Percentiles rank a stretch among this genome's conserved stretches.
Evolutionary conservation across 2,113 vertebrate species (phyloP).

Genomic region (Amazona guildingii): DNA sequence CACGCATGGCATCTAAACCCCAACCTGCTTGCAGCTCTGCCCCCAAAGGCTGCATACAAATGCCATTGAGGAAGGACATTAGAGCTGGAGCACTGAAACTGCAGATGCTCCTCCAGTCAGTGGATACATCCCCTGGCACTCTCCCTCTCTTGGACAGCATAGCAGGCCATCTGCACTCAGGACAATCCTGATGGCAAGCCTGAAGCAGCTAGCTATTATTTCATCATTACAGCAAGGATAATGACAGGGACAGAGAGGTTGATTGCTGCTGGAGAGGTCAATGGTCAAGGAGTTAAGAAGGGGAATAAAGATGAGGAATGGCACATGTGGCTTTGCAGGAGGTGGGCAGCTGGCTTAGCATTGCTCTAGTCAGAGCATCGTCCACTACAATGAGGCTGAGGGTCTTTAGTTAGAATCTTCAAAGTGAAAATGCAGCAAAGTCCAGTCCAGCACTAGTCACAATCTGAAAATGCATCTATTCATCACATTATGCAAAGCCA

Average conservation of each 20-base stretch:
- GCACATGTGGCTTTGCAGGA: not conserved
- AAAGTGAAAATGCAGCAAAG: not conserved
- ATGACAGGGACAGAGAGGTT: not conserved
- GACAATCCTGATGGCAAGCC: slow-evolving; percentile 23
- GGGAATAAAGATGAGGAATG: not conserved
- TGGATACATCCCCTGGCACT: not conserved
- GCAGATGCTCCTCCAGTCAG: not conserved
- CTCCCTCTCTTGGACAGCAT: not conserved
- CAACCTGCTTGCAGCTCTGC: not conserved
- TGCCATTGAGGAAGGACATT: not conserved
- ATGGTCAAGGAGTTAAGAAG: slow-evolving; percentile 14
- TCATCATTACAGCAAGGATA: slow-evolving; percentile 27
- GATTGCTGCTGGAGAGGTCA: slow-evolving; percentile 33
- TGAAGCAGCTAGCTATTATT: slow-evolving; percentile 30
- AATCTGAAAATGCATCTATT: slow-evolving; percentile 13
- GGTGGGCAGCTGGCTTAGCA: not conserved
- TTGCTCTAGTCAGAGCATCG: not conserved
- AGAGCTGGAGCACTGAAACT: not conserved
- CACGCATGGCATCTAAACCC: not conserved
- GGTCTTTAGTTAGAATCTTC: not conserved
- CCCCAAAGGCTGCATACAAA: not conserved
- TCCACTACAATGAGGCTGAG: not conserved
- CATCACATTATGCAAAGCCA: slow-evolving; percentile 41
- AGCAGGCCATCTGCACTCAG: slow-evolving; percentile 35
- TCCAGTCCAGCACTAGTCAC: not conserved